Evolutionary conservation across 2,888 invertebrate species (phyloP).

Genomic region (Rhingia campestris): DNA sequence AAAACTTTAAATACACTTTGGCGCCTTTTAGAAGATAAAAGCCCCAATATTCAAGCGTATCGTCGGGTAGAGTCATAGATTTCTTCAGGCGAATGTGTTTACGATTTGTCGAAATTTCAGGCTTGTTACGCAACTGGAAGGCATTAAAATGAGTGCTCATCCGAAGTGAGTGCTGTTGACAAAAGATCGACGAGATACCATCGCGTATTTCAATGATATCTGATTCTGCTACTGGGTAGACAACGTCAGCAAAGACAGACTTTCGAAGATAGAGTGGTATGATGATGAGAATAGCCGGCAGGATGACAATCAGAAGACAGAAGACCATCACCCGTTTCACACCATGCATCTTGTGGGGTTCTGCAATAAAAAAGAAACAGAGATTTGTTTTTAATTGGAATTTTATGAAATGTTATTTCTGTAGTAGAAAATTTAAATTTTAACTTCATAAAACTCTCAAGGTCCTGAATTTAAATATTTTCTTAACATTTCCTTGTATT

Average conservation of each 20-base stretch:
- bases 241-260: slow-evolving; percentile 89
- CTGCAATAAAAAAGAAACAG: slow-evolving; percentile 82
- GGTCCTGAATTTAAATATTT: not conserved
- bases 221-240: slow-evolving; percentile 91
- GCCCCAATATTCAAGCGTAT: slow-evolving; percentile 94
- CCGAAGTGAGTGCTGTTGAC: slow-evolving; percentile 89
- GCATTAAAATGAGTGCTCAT: slow-evolving; percentile 90
- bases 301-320: slow-evolving; percentile 89
- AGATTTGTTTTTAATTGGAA: not conserved
- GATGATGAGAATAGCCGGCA: slow-evolving; percentile 89
- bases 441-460: too few relatives aligned
- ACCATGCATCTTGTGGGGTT: slow-evolving; percentile 90
- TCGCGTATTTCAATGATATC: slow-evolving; percentile 92
- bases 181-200: slow-evolving; percentile 92
- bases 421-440: not conserved
- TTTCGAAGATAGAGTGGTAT: slow-evolving; percentile 91
- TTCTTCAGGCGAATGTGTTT: slow-evolving; percentile 91
- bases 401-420: not conserved
- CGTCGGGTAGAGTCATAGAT: slow-evolving; percentile 92
- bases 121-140: slow-evolving; percentile 88
- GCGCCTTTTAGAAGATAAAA: slow-evolving; percentile 92
- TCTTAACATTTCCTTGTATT: too few relatives aligned
- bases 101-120: slow-evolving; percentile 87
- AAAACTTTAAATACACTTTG: slow-evolving; percentile 89
- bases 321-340: slow-evolving; percentile 90